Percentiles rank a stretch among this genome's conserved stretches.
phyloP scores from a whole-genome alignment of 2,888 invertebrate genomes.

The Ectropis crepuscularia region DNA sequence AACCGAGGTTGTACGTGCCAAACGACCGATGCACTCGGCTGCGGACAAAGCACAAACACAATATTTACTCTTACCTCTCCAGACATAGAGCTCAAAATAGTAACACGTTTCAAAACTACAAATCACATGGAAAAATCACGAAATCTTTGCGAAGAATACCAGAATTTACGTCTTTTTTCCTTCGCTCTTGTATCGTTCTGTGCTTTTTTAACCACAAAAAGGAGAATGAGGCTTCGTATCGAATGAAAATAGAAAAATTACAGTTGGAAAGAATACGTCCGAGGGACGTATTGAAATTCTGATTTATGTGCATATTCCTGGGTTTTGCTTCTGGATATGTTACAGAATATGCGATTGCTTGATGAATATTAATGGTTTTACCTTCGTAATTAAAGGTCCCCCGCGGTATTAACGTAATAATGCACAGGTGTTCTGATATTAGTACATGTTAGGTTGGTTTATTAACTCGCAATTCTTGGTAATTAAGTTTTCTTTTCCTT shows the following conservation, averaged over 20 bases:
- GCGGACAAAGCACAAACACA: conserved; percentile 29
- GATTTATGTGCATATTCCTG: conserved; percentile 33
- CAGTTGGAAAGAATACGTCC: conserved; percentile 26
- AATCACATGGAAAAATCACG: conserved; percentile 48
- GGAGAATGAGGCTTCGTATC: conserved; percentile 16
- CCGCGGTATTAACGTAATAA: conserved; percentile 13
- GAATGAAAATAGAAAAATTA: conserved; percentile 24
- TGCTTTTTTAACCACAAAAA: conserved; percentile 24
- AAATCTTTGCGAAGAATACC: conserved; percentile 36
- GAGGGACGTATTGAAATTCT: conserved; percentile 26
- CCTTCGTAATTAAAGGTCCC: conserved; percentile 21
- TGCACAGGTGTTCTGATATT: conserved; percentile 13
- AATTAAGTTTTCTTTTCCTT: neutral
- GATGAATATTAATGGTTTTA: conserved; percentile 26
- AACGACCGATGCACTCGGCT: conserved; percentile 51
- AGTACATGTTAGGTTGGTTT: conserved; percentile 7
- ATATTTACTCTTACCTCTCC: conserved; percentile 10
- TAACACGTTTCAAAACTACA: conserved; percentile 16
- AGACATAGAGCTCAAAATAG: conserved; percentile 30
- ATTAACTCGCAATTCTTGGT: conserved; percentile 6
- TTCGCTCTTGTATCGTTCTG: conserved; percentile 17
- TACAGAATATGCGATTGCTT: conserved; percentile 33
- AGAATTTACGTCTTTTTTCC: conserved; percentile 19
- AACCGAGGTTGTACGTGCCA: conserved; percentile 57
- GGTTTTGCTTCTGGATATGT: conserved; percentile 24